These are phyloP conservation scores for Microhierax caerulescens DNA, from an alignment of 2,797 vertebrate genomes.

Conservation along the genomic window DNA sequence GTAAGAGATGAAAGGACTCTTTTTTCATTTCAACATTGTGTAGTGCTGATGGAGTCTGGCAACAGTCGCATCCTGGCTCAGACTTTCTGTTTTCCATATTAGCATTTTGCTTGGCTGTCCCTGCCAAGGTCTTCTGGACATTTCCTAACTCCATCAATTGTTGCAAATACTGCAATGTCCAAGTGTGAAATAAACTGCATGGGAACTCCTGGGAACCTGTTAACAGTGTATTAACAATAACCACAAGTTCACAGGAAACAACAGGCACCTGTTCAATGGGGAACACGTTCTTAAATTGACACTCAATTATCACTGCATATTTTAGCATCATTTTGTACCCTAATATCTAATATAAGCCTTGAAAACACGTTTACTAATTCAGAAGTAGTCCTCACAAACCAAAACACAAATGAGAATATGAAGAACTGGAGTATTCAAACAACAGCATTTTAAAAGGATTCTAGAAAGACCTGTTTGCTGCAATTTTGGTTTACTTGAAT, in stretches of 20 bases:
- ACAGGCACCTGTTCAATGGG: background rate
- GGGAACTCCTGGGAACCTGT: background rate
- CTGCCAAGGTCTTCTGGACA: slow-evolving; percentile 25
- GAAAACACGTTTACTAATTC: background rate
- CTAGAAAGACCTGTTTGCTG: background rate
- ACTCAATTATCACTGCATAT: slow-evolving; percentile 33
- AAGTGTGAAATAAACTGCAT: background rate
- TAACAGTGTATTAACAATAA: background rate
- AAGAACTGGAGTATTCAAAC: background rate
- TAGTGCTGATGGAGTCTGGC: background rate
- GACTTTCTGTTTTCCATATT: background rate
- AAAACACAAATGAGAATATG: background rate
- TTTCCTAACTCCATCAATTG: background rate
- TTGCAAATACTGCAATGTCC: background rate
- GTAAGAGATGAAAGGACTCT: background rate
- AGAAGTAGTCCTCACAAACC: background rate
- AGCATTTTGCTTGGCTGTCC: background rate
- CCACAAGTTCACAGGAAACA: background rate
- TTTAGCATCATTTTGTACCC: background rate
- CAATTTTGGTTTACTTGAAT: background rate
- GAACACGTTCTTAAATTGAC: background rate
- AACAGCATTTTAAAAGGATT: background rate
- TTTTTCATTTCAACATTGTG: background rate
- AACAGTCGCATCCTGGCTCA: background rate
- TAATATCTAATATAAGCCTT: background rate